Evolutionary conservation across 2,888 invertebrate species (phyloP), one percentile per base, ranked within the genome.

Genomic region (Philereme vetulata): DNA sequence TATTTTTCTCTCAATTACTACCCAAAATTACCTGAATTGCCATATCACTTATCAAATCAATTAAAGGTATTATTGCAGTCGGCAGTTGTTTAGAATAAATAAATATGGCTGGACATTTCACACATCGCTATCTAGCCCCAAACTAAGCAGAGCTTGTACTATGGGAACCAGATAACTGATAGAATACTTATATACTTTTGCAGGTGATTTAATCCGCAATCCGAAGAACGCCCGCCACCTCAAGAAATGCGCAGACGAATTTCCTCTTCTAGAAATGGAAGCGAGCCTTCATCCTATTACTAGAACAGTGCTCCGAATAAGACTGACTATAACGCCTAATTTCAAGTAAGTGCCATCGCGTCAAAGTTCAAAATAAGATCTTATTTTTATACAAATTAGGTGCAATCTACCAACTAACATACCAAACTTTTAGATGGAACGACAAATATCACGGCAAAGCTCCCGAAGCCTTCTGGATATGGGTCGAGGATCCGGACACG

Each of bases 401-500:
- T 42, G 4, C 4, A 40, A n/a, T 4, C 7, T 21, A 21, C 6
- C 10, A 5, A 7, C 7, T 44, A 21, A 44, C 6, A 21, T 5
- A 4, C 21, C 3, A 21, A 8, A 8, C 9, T 69, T 72, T 82
- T 72, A 95, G 94, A 63, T 99, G 98, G 98, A 97, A 97, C 75
- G 97, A 98, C 80, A 95, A 94, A 71, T 94, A 98, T 49, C 98
- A 99, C 79, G 97, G 98, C 0, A 96, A 96, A 83, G 95, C 95
- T 0, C 94, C 96, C 0, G 98, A 99, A 84, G 95, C 97, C 0
- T 99, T 98, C 86, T 99, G 98, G 97, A 94, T 99, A 62, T 99
- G 99, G 98, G 96, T 99, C 36, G 99, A 99, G 84, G 99, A 99
- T 88, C 97, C 98, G 0, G 97, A 97, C 44, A 96, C 95, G 52